A percentile compares a stretch with the other conserved stretches of the same genome.
These are phyloP conservation scores for Aphyosemion australe DNA, from an alignment of 2,113 vertebrate genomes.

Conservation along the genomic window DNA sequence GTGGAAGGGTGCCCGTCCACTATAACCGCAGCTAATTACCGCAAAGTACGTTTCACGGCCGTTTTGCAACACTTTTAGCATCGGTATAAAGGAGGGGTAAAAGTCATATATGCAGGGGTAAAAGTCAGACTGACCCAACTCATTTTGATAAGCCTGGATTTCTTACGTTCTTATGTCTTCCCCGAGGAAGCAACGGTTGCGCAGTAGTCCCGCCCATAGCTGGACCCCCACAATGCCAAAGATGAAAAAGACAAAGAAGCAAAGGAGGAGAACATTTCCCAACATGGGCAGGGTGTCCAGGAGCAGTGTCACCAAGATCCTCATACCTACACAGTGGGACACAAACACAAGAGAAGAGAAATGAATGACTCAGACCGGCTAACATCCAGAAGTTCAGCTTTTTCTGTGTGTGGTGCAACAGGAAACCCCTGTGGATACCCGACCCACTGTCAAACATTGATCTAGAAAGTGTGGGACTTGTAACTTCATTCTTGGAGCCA, in stretches of 20 bases:
- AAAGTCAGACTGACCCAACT: neutral
- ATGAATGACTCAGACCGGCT: neutral
- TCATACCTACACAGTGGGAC: constrained; percentile 81
- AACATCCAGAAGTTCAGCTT: neutral
- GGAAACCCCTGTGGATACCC: neutral
- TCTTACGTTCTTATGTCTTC: constrained; percentile 59
- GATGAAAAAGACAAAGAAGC: constrained; percentile 91
- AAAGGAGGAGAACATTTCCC: constrained; percentile 88
- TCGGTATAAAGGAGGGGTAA: too few relatives aligned
- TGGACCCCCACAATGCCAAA: constrained; percentile 90
- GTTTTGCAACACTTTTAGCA: too few relatives aligned
- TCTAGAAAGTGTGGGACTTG: constrained; percentile 11
- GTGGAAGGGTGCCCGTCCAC: too few relatives aligned
- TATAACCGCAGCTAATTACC: too few relatives aligned
- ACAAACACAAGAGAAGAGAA: constrained; percentile 14
- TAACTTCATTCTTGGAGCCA: constrained; percentile 7
- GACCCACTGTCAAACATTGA: constrained; percentile 29
- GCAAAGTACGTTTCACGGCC: too few relatives aligned
- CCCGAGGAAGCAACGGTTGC: constrained; percentile 74
- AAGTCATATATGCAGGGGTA: too few relatives aligned
- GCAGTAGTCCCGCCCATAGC: constrained; percentile 74
- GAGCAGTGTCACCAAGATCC: constrained; percentile 92
- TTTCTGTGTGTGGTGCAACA: neutral
- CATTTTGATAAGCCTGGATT: neutral
- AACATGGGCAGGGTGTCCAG: constrained; percentile 95